Evolutionary conservation across 2,113 vertebrate species (phyloP), one percentile per base, ranked within the genome.

Genomic region (Sinocyclocheilus anshuiensis): DNA sequence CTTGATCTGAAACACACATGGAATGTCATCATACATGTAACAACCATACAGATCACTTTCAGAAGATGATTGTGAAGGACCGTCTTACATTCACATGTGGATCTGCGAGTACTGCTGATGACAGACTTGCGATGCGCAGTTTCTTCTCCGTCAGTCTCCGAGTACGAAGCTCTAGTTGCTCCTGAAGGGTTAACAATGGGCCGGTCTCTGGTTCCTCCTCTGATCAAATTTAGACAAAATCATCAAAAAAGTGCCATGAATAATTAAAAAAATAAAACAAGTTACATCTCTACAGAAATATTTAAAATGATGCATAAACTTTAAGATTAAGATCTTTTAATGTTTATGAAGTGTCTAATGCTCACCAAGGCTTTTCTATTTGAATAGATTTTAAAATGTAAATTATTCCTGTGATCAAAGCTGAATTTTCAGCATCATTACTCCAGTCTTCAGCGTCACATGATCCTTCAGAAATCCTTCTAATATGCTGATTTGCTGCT

Each of bases 101-200:
- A 83, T 97, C 96, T 2, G 96, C 94, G 18, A 98, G 87, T 86
- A 99, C 91, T 26, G 96, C 94, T 0, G 98, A 97, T 0, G 95
- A 96, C 88, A 98, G 93, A 11, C 87, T 36, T 20, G 97, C 98
- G 59, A 99, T 97, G 61, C 86, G 92, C n/a, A 92, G 72, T 89
- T 97, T 98, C 93, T 91, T 96, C 80, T 97, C 94, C 3, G 92
- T 94, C 15, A 99, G 89, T 90, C 93, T 99, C 86, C 93, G 92
- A 2, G 76, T 91, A 84, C 98, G 91, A 71, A 95, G 93, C 75
- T 91, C 71, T 89, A 96, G 87, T 87, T 94, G 93, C 85, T 99
- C 94, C 80, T 95, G 94, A 6, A 94, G 36, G 4, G 93, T 96
- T 86, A 97, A 91, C 18, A 88, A 18, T 29, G 84, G 88, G n/a